phyloP scores from a whole-genome alignment of 2,113 vertebrate genomes.

The Chloroceryle aenea region DNA sequence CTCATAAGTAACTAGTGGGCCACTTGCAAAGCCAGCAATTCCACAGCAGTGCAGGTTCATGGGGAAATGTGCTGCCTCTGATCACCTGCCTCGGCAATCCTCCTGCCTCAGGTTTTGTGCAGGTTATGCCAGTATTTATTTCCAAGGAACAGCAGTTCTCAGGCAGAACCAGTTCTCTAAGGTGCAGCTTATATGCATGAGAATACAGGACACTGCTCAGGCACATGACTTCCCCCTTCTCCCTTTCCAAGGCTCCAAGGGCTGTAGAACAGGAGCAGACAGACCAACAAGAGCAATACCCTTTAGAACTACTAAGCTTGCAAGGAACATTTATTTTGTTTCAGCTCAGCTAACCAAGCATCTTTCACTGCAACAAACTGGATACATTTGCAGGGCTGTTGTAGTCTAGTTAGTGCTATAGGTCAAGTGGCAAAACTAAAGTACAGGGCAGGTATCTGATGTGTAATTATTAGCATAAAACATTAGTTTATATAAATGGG shows the following conservation, averaged over 20 bases:
- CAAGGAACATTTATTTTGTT: background rate
- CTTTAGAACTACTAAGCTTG: background rate
- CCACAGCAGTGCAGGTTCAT: background rate
- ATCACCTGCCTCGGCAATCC: background rate
- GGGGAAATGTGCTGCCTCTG: background rate
- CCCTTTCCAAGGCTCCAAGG: background rate
- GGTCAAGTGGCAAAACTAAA: background rate
- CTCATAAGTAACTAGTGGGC: accelerated
- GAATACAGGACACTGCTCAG: background rate
- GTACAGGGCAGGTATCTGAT: background rate
- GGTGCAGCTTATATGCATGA: background rate
- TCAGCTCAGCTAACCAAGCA: background rate
- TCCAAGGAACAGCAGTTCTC: background rate
- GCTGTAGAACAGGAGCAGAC: background rate
- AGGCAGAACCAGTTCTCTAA: background rate
- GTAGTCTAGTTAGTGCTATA: background rate
- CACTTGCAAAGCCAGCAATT: background rate
- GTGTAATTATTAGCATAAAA: background rate
- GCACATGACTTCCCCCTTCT: background rate
- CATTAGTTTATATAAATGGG: background rate
- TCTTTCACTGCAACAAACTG: background rate
- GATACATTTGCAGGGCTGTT: background rate
- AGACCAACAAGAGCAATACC: background rate
- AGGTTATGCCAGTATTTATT: background rate
- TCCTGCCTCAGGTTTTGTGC: background rate